phyloP scores from a whole-genome alignment of 2,113 vertebrate species.

The Sinocyclocheilus rhinocerous region DNA sequence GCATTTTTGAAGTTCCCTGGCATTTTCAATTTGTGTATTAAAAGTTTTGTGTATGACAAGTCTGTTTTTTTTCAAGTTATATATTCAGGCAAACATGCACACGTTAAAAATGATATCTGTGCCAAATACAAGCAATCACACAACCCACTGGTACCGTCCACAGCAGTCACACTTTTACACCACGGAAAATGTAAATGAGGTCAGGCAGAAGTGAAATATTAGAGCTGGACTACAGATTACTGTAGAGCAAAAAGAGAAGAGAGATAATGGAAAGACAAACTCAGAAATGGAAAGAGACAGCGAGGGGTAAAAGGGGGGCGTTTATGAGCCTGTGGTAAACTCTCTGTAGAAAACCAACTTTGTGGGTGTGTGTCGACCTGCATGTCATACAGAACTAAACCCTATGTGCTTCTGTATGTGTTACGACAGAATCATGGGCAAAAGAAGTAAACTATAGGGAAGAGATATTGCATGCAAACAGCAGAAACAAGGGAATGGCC shows the following conservation, averaged over 20 bases:
- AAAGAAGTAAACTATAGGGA: background rate
- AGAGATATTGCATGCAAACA: background rate
- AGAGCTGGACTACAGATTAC: background rate
- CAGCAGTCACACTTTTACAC: background rate
- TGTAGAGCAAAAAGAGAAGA: background rate
- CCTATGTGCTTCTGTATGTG: background rate
- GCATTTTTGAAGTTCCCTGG: background rate
- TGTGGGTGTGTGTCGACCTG: constrained; percentile 69
- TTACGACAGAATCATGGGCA: background rate
- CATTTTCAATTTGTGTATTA: background rate
- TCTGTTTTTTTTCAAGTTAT: too few relatives aligned
- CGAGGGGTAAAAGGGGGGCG: constrained; percentile 34
- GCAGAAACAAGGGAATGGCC: background rate
- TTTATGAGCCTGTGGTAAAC: constrained; percentile 32
- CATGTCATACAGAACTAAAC: background rate
- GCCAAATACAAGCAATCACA: background rate
- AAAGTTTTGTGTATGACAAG: background rate
- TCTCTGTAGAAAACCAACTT: constrained; percentile 55
- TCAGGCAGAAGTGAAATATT: constrained; percentile 27
- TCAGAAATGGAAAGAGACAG: constrained; percentile 1
- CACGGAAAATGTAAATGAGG: background rate
- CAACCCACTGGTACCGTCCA: background rate
- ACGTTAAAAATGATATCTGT: background rate
- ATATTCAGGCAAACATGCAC: background rate
- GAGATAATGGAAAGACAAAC: constrained; percentile 2